Conservation (phyloP, 2,113 vertebrate genomes). For the Pedionomus torquatus region DNA sequence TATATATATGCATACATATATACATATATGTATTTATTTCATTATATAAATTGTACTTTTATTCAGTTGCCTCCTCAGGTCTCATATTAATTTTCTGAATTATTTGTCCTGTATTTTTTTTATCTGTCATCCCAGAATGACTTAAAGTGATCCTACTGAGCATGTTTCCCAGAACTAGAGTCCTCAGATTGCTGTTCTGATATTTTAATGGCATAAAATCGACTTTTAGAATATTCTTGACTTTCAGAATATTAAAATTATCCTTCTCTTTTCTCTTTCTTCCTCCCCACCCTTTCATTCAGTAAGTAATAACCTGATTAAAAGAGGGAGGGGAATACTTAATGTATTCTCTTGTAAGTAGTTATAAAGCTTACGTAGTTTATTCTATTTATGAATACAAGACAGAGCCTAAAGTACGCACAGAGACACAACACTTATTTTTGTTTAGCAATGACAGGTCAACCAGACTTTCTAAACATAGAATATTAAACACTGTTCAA, state of each 20-base stretch:
- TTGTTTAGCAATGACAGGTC: background rate
- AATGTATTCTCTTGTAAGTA: background rate
- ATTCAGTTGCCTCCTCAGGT: background rate
- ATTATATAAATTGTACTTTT: background rate
- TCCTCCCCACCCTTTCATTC: background rate
- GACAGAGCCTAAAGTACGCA: background rate
- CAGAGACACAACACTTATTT: background rate
- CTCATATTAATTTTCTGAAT: background rate
- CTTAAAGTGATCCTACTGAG: background rate
- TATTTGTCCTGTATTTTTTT: background rate
- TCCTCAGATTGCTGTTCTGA: background rate
- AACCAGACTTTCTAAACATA: conserved; percentile 25
- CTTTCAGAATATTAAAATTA: background rate
- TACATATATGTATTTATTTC: background rate
- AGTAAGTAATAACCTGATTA: background rate
- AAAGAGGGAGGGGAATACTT: background rate
- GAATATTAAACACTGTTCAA: conserved; percentile 3
- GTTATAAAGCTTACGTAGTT: conserved; percentile 13
- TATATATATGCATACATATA: background rate
- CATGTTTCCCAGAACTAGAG: background rate
- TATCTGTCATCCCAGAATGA: background rate
- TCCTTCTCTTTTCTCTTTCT: background rate
- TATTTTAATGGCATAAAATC: background rate
- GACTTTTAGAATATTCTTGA: background rate
- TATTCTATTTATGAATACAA: conserved; percentile 26